These are phyloP conservation scores for Oceanodroma tethys DNA, from an alignment of 2,113 vertebrate genomes.

Conservation along the genomic window DNA sequence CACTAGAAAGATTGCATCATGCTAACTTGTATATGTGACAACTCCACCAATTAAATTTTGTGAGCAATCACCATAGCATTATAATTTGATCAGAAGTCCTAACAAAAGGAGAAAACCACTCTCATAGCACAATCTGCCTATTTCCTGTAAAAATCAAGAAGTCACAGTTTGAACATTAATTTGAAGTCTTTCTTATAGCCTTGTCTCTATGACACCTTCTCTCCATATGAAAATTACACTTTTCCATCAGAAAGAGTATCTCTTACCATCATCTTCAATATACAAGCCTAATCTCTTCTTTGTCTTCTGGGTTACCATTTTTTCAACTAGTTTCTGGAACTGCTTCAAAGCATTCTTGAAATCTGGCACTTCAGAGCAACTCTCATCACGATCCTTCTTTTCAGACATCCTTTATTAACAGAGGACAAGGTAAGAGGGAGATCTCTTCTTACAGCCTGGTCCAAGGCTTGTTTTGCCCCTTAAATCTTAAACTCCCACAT, in stretches of 20 bases:
- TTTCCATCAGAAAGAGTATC: not conserved
- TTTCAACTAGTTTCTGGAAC: constrained; percentile 64
- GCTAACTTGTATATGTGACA: not conserved
- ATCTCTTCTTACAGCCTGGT: not conserved
- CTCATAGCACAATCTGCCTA: not conserved
- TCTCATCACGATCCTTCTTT: not conserved
- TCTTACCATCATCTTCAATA: constrained; percentile 64
- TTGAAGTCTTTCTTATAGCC: not conserved
- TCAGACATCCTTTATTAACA: constrained; percentile 14
- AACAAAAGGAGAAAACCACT: not conserved
- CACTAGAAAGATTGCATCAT: not conserved
- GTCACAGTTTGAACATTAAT: not conserved
- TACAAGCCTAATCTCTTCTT: constrained; percentile 52
- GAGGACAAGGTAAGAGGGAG: not conserved
- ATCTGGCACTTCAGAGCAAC: not conserved
- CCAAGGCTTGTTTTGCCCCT: not conserved
- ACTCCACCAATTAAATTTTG: not conserved
- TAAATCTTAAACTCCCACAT: not conserved
- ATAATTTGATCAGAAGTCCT: not conserved
- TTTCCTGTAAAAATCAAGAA: not conserved
- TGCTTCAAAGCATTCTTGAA: constrained; percentile 57
- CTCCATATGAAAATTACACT: not conserved
- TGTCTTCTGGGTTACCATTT: constrained; percentile 45
- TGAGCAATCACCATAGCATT: not conserved
- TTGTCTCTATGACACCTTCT: not conserved